A percentile compares a stretch with the other conserved stretches of the same genome.
These are phyloP conservation scores for Smutsia gigantea DNA, from an alignment of 2,797 vertebrate genomes.

Conservation along the genomic window DNA sequence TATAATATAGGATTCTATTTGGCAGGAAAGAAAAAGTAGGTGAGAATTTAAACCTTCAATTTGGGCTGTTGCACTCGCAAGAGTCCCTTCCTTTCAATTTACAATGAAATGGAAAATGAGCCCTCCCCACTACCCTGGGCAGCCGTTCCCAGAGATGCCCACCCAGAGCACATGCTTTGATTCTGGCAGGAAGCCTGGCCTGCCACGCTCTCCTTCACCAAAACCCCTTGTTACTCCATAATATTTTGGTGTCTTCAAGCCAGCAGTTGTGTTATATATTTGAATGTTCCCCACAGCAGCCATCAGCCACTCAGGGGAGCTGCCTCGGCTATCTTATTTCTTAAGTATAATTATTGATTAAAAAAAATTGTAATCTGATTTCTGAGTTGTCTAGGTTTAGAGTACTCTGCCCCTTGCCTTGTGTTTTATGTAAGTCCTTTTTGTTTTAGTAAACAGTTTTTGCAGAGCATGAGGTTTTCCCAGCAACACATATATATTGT, in stretches of 20 bases:
- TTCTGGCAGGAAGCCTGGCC: background rate
- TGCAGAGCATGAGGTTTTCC: background rate
- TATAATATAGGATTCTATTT: background rate
- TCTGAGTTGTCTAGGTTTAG: background rate
- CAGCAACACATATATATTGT: background rate
- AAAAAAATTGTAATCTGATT: background rate
- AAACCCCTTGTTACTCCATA: background rate
- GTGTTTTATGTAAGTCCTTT: background rate
- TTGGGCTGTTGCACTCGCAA: background rate
- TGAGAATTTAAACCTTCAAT: background rate
- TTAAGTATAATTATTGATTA: background rate
- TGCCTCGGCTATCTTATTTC: background rate
- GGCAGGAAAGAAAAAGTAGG: conserved; percentile 4
- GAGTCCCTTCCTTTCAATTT: background rate
- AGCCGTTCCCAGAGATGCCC: background rate
- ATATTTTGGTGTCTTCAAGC: background rate
- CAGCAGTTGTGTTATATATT: background rate
- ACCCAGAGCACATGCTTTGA: background rate
- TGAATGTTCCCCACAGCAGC: background rate
- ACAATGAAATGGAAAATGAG: background rate
- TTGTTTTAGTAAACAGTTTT: background rate
- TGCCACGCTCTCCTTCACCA: background rate
- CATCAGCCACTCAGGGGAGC: background rate
- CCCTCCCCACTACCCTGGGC: background rate
- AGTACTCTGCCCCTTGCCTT: background rate